Evolutionary conservation across 92 coral and sea anemone species (phyloP).

Genomic region (Phenganax marumi): DNA sequence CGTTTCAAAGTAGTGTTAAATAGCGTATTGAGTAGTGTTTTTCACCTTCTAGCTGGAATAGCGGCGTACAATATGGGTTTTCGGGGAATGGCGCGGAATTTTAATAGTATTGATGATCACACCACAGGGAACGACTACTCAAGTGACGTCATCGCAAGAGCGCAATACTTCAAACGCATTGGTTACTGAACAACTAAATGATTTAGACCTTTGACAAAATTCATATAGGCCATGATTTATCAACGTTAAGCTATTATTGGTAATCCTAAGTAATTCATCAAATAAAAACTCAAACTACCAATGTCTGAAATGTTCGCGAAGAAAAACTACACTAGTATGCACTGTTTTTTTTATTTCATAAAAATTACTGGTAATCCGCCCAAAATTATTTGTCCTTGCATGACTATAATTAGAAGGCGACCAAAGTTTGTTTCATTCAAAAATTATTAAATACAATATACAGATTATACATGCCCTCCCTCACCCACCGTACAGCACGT

Average conservation of each 20-base stretch:
- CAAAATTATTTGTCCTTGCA: not conserved
- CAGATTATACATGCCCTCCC: constrained; percentile 15
- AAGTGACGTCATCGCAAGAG: constrained; percentile 12
- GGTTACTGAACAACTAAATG: not conserved
- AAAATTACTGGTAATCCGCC: constrained; percentile 24
- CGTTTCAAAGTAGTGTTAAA: not conserved
- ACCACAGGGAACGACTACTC: constrained; percentile 6
- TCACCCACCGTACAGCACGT: not conserved
- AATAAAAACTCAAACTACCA: too few species aligned
- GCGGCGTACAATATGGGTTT: constrained; percentile 16
- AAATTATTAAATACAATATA: constrained; percentile 17
- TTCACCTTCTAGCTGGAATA: not conserved
- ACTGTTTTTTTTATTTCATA: not conserved
- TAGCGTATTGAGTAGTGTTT: not conserved
- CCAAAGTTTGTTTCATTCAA: constrained; percentile 1
- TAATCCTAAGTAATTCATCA: too few species aligned
- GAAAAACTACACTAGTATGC: too few species aligned
- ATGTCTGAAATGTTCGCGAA: too few species aligned
- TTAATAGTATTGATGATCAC: constrained; percentile 7
- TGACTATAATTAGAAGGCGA: not conserved
- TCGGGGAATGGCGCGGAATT: not conserved
- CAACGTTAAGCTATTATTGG: too few species aligned
- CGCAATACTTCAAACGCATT: constrained; percentile 3
- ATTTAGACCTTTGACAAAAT: too few species aligned
- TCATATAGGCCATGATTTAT: too few species aligned